Evolutionary conservation across 2,888 invertebrate genomes (phyloP).

Genomic region (Dilophus febrilis): DNA sequence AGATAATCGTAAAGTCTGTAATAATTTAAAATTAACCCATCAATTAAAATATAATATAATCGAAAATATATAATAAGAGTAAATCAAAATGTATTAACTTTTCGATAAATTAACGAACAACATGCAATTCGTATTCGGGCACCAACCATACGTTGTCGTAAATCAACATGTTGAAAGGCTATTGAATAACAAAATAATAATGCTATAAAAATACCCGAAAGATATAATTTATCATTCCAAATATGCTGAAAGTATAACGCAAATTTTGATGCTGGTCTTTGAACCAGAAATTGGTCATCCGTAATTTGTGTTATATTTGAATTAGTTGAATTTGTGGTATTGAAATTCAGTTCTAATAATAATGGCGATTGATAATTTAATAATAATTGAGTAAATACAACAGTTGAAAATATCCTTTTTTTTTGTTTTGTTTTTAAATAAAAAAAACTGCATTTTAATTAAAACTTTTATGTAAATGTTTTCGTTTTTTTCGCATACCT

Average conservation of each 20-base stretch:
- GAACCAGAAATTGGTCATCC: not conserved
- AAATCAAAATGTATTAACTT: constrained; percentile 30
- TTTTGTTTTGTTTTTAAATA: too few relatives aligned
- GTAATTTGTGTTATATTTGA: too few relatives aligned
- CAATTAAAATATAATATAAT: too few relatives aligned
- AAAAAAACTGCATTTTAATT: too few relatives aligned
- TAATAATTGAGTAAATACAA: constrained; percentile 26
- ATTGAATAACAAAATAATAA: constrained; percentile 22
- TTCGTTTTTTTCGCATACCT: too few relatives aligned
- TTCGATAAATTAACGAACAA: constrained; percentile 47
- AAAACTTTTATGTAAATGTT: too few relatives aligned
- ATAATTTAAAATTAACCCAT: too few relatives aligned
- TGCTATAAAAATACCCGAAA: constrained; percentile 23
- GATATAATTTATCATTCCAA: constrained; percentile 24
- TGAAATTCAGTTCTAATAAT: not conserved
- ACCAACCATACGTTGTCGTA: constrained; percentile 32
- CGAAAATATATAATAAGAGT: not conserved
- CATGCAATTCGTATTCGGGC: constrained; percentile 48
- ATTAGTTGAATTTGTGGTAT: not conserved
- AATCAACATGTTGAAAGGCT: constrained; percentile 27
- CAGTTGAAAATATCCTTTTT: constrained; percentile 28
- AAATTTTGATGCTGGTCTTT: constrained; percentile 5
- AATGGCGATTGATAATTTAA: constrained; percentile 22
- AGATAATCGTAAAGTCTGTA: constrained; percentile 48
- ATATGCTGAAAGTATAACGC: constrained; percentile 12